These are phyloP conservation scores for Schizotus pectinicornis DNA, from an alignment of 2,888 invertebrate genomes.

Conservation along the genomic window DNA sequence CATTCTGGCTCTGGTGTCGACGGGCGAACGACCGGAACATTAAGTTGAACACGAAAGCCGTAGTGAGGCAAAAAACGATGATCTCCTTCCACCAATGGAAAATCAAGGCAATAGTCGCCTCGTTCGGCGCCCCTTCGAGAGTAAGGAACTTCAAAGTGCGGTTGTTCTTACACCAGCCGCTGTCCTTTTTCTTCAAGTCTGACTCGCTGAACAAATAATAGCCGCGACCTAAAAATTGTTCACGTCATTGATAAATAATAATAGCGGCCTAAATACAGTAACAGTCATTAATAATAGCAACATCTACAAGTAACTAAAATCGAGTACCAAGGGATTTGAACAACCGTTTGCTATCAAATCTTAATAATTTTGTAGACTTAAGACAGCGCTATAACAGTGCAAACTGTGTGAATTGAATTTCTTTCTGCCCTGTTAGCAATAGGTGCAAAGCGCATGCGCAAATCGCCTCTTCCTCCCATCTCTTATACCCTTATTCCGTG, in stretches of 20 bases:
- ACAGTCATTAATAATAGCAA: too few species aligned
- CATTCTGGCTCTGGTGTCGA: conserved; percentile 27
- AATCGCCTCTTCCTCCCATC: too few species aligned
- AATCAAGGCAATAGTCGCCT: conserved; percentile 8
- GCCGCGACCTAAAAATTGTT: conserved; percentile 67
- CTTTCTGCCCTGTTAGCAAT: too few species aligned
- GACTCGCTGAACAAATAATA: conserved; percentile 74
- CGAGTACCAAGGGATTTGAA: too few species aligned
- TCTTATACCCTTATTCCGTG: too few species aligned
- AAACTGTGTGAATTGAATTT: too few species aligned
- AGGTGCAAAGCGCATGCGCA: too few species aligned
- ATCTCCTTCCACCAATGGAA: conserved; percentile 73
- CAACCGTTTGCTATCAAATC: too few species aligned
- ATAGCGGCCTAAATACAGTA: conserved; percentile 67
- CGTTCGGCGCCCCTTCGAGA: not conserved
- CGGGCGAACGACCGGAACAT: conserved; percentile 51
- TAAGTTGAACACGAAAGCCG: conserved; percentile 73
- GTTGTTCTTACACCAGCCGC: conserved; percentile 42
- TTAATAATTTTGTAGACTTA: too few species aligned
- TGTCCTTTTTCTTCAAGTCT: conserved; percentile 43
- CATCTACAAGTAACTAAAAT: too few species aligned
- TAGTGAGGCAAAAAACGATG: conserved; percentile 74
- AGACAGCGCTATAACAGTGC: too few species aligned
- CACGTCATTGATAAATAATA: conserved; percentile 78
- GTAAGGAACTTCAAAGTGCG: conserved; percentile 25